These are phyloP conservation scores for Luperina nickerlii DNA, from an alignment of 2,888 invertebrate species.

Conservation along the genomic window DNA sequence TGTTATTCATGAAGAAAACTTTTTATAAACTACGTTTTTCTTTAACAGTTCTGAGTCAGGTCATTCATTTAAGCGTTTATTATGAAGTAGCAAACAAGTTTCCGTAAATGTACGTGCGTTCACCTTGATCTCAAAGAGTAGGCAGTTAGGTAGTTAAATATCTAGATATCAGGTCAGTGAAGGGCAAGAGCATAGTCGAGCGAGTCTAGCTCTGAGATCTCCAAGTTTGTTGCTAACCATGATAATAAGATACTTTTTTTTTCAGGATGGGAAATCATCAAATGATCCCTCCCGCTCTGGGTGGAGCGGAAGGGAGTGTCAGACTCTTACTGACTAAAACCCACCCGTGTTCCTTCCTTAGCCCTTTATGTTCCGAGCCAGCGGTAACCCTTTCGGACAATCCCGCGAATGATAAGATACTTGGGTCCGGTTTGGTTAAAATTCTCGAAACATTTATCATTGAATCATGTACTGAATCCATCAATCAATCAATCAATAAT, in stretches of 20 bases:
- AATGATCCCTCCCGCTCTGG: too few species aligned
- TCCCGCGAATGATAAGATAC: not conserved
- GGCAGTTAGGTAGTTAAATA: not conserved
- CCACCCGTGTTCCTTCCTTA: too few species aligned
- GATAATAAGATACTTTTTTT: not conserved
- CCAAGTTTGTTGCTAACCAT: not conserved
- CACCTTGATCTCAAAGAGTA: slow-evolving; percentile 35
- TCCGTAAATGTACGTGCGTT: slow-evolving; percentile 1
- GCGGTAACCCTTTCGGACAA: too few species aligned
- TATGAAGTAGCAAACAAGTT: slow-evolving; percentile 19
- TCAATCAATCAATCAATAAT: too few species aligned
- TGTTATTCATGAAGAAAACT: slow-evolving; percentile 13
- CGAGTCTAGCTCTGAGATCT: not conserved
- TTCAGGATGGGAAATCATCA: too few species aligned
- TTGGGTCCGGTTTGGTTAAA: not conserved
- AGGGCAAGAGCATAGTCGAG: slow-evolving; percentile 23
- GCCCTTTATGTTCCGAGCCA: too few species aligned
- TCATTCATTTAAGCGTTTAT: not conserved
- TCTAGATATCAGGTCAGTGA: slow-evolving; percentile 32
- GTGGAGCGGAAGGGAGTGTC: too few species aligned
- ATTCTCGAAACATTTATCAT: not conserved
- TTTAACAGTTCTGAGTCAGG: not conserved
- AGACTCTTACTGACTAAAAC: too few species aligned
- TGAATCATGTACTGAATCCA: too few species aligned
- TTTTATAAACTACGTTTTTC: slow-evolving; percentile 3